Conservation (phyloP, 2,888 invertebrate genomes). For the Thumatha senex region DNA sequence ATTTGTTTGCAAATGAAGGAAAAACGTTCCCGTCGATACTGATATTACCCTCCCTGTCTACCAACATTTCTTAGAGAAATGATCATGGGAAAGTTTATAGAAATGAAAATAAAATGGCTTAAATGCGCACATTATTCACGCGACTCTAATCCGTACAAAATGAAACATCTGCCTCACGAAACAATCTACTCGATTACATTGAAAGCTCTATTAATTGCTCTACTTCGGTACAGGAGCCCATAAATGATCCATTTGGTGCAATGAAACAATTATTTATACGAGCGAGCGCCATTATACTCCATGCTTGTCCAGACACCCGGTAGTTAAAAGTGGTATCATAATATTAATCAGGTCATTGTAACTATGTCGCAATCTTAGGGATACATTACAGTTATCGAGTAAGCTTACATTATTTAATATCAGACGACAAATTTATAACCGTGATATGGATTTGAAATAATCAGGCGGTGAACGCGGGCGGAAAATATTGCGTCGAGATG, state of each 20-base stretch:
- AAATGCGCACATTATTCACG: neutral
- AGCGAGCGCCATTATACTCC: neutral
- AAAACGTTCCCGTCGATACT: neutral
- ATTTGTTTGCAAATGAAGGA: neutral
- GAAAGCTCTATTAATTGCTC: neutral
- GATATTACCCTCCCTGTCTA: no score
- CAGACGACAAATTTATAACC: conserved; percentile 11
- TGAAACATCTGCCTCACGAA: neutral
- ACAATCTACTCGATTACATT: neutral
- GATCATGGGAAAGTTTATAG: no score
- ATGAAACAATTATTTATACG: neutral
- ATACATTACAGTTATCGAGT: neutral
- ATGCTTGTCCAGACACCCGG: neutral
- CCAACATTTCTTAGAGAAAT: no score
- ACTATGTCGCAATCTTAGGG: neutral
- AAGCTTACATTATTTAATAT: neutral
- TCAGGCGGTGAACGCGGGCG: conserved; percentile 31
- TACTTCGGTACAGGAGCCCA: neutral
- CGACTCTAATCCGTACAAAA: neutral
- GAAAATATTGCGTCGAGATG: conserved; percentile 16
- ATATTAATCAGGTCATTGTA: neutral
- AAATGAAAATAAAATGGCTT: neutral
- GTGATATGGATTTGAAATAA: conserved; percentile 21
- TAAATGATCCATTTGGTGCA: neutral
- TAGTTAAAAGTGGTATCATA: neutral